A percentile compares a stretch with the other conserved stretches of the same genome.
These are phyloP conservation scores for Pluvialis apricaria DNA, from an alignment of 2,113 vertebrate species.

Conservation along the genomic window DNA sequence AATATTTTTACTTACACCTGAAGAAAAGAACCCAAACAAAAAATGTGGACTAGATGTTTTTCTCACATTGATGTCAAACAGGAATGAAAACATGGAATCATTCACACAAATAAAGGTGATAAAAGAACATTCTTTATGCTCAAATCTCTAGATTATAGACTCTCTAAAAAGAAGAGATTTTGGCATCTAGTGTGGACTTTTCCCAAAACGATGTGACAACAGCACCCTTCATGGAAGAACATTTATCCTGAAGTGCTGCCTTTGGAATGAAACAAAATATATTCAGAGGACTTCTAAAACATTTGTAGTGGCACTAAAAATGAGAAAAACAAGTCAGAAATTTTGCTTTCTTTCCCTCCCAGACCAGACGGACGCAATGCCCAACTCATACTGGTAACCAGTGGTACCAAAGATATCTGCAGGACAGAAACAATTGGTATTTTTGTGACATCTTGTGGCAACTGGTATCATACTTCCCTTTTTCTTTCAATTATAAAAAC, in stretches of 20 bases:
- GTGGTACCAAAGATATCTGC: neutral
- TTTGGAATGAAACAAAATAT: neutral
- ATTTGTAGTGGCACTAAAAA: neutral
- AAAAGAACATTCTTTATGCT: neutral
- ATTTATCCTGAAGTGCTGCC: neutral
- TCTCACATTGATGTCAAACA: neutral
- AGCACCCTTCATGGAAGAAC: neutral
- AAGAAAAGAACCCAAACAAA: too few species aligned
- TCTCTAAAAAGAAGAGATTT: neutral
- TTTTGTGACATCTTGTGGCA: conserved; percentile 6
- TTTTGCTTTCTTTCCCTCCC: neutral
- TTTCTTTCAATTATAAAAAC: neutral
- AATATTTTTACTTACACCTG: too few species aligned
- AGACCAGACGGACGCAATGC: neutral
- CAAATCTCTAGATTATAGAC: neutral
- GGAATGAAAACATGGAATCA: neutral
- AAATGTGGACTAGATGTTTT: too few species aligned
- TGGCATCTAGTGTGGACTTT: neutral
- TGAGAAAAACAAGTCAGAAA: neutral
- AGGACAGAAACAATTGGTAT: neutral
- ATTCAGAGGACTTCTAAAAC: neutral
- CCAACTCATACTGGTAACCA: neutral
- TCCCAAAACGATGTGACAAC: neutral
- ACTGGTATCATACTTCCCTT: neutral
- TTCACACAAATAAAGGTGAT: neutral